These are phyloP conservation scores for Patella depressa DNA, from an alignment of 2,888 invertebrate species.

Conservation along the genomic window DNA sequence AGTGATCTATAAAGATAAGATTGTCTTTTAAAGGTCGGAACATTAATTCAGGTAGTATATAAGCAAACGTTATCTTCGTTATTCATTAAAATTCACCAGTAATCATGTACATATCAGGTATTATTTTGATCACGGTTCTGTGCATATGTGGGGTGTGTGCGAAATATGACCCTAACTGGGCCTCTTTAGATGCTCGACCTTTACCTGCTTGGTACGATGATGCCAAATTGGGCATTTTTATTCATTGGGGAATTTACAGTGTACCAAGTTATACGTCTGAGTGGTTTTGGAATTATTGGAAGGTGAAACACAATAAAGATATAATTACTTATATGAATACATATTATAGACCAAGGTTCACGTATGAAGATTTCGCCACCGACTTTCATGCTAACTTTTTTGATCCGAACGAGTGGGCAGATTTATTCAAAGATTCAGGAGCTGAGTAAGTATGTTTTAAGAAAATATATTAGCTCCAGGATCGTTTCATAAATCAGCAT, in stretches of 20 bases:
- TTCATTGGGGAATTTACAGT: slow-evolving; percentile 73
- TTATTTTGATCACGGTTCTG: too few relatives aligned
- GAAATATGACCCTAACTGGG: slow-evolving; percentile 80
- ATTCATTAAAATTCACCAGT: too few relatives aligned
- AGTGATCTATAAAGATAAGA: too few relatives aligned
- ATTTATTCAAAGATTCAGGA: slow-evolving; percentile 85
- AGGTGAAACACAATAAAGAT: slow-evolving; percentile 71
- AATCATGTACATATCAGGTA: too few relatives aligned
- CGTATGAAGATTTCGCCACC: slow-evolving; percentile 92
- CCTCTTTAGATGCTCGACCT: slow-evolving; percentile 85
- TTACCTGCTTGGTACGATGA: slow-evolving; percentile 74
- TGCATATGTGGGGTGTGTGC: too few relatives aligned
- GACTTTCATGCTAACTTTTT: slow-evolving; percentile 90
- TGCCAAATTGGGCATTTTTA: slow-evolving; percentile 73
- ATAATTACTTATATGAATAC: slow-evolving; percentile 80
- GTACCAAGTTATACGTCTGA: slow-evolving; percentile 74
- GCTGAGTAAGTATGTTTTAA: slow-evolving; percentile 76
- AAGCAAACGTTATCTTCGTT: too few relatives aligned
- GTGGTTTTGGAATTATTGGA: slow-evolving; percentile 94
- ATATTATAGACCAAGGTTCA: slow-evolving; percentile 87
- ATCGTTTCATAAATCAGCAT: too few relatives aligned
- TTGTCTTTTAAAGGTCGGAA: too few relatives aligned
- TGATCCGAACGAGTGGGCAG: slow-evolving; percentile 86
- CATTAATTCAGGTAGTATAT: too few relatives aligned
- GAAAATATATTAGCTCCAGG: too few relatives aligned